Base-by-base conservation (phyloP, 1,140 invertebrate species). In the Zaprionus kolodkinae region DNA sequence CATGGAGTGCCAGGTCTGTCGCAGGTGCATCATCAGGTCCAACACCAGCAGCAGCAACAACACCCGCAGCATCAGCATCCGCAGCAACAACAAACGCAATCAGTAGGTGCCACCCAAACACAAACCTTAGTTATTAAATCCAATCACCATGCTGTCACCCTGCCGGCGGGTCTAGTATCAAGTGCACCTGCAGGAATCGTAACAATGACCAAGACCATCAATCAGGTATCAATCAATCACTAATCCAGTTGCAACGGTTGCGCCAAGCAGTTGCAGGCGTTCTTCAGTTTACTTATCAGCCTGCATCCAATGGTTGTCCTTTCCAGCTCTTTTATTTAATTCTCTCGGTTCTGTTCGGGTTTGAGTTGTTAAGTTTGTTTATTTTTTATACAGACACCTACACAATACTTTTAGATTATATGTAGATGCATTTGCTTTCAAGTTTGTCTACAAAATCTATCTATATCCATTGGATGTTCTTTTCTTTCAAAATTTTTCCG, bases 51-150 rank as follows among this genome's bases (percentile, higher is more conserved):
- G 30, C 68, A 71, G 17, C 84, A 91, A 30, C 65, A 76, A 9
- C 78, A 85, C 33, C 82, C 77, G 43, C 89, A 90, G 56, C 57
- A 81, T 65, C 80, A 75, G n/a, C 71, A 67, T 0, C 77, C 73
- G 92, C 94, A 78, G 35, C 81, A 86, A 63, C 85, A 89, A 54
- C 83, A 91, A 69, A 67, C 74, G 74, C 91, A 91, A 91, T 88
- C 91, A 88, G 91, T 92, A 92, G 91, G 91, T 92, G 91, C 91
- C 75, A 92, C 89, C 76, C 91, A 91, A 83, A 92, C 91, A 76
- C 91, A 91, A 91, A 92, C 91, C 76, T 89, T 92, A 91, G 91
- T 92, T 86, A 92, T 92, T 89, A 92, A 92, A 91, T 92, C 91
- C 78, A 92, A 92, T 80, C 91, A 91, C 77, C 90, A 92, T 81